phyloP scores from a whole-genome alignment of 2,888 invertebrate genomes.

The Protodeltote pygarga region DNA sequence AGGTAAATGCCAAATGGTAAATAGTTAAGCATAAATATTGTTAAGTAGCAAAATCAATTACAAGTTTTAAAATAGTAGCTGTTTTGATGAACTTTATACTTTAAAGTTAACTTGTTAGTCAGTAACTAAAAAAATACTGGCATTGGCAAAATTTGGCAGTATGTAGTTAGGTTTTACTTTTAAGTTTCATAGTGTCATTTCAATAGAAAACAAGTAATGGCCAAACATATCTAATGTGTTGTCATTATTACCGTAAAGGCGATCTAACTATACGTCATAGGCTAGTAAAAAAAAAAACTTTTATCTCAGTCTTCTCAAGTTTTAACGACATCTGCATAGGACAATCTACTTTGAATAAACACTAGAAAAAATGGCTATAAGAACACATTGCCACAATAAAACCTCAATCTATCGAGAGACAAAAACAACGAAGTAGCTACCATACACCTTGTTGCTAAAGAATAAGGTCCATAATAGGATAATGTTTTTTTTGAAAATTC shows the following conservation, averaged over 20 bases:
- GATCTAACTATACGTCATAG: neutral
- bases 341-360: constrained; percentile 71
- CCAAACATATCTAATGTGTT: too few species aligned
- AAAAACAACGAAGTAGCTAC: constrained; percentile 14
- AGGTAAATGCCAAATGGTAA: too few species aligned
- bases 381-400: constrained; percentile 79
- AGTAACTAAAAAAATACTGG: too few species aligned
- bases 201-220: too few species aligned
- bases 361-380: constrained; percentile 64
- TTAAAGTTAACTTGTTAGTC: too few species aligned
- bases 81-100: too few species aligned
- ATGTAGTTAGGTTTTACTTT: too few species aligned
- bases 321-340: constrained; percentile 76
- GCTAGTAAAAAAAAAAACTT: constrained; percentile 24
- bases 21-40: too few species aligned
- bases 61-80: too few species aligned
- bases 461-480: constrained; percentile 49
- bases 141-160: too few species aligned
- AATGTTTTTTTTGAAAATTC: constrained; percentile 50
- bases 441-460: constrained; percentile 39
- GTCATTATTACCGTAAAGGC: neutral
- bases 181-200: too few species aligned
- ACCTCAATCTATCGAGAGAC: constrained; percentile 51
- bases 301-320: constrained; percentile 33
- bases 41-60: too few species aligned